Percentiles rank a stretch among this genome's conserved stretches.
Evolutionary conservation across 2,113 vertebrate genomes (phyloP).

Genomic region (Eurypyga helias): DNA sequence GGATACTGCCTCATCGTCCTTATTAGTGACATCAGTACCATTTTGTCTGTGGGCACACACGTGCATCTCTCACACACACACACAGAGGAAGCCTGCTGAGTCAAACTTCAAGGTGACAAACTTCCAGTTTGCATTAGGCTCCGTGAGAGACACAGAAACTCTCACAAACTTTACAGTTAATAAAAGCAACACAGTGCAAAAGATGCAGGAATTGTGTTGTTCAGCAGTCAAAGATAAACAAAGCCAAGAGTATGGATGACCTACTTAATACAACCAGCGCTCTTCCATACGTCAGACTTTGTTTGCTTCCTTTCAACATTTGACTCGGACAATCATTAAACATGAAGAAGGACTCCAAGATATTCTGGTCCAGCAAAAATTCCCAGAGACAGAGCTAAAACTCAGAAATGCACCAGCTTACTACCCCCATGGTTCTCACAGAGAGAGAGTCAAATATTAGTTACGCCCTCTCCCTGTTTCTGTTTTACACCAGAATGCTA

Average conservation of each 20-base stretch:
- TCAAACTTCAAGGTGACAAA: not conserved
- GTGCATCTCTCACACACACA: not conserved
- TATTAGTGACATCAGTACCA: not conserved
- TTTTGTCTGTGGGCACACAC: not conserved
- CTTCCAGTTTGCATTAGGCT: not conserved
- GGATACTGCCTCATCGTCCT: not conserved
- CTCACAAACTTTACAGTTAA: not conserved
- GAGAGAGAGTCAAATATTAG: not conserved
- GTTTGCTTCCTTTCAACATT: not conserved
- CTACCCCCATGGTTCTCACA: not conserved
- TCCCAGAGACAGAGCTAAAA: not conserved
- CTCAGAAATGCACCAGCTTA: not conserved
- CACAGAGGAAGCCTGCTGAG: not conserved
- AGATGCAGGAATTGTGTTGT: not conserved
- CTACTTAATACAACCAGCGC: not conserved
- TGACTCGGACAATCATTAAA: not conserved
- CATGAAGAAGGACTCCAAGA: not conserved
- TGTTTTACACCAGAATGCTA: not conserved
- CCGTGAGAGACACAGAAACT: not conserved
- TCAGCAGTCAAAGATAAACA: not conserved
- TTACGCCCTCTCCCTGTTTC: not conserved
- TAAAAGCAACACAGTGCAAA: not conserved
- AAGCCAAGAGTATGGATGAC: not conserved
- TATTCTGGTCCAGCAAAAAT: not conserved
- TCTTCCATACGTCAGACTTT: not conserved